Evolutionary conservation across 2,888 invertebrate genomes (phyloP).

Genomic region (Electrophaes corylata): DNA sequence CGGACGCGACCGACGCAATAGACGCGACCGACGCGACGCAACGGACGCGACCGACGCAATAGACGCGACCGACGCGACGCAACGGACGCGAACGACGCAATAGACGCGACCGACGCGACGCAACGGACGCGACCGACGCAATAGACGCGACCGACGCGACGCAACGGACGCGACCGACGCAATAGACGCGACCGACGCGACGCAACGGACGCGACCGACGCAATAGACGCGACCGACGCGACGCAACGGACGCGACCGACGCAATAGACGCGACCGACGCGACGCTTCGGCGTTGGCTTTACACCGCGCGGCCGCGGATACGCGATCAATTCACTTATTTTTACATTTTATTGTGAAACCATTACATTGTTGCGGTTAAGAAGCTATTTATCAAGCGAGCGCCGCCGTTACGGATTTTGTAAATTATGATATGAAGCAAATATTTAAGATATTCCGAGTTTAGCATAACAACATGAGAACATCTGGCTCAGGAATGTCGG

Average conservation of each 20-base stretch:
- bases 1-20: background rate
- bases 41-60: slow-evolving; percentile 34
- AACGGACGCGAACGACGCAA: background rate
- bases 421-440: slow-evolving; percentile 18
- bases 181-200: background rate
- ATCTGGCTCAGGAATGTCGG: slow-evolving; percentile 9
- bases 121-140: slow-evolving; percentile 32
- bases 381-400: slow-evolving; percentile 28
- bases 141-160: slow-evolving; percentile 25
- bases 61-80: slow-evolving; percentile 17
- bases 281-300: no score
- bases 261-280: background rate
- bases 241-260: background rate
- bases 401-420: slow-evolving; percentile 17
- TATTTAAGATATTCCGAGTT: slow-evolving; percentile 16
- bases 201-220: slow-evolving; percentile 30
- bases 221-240: slow-evolving; percentile 30
- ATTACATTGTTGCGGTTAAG: slow-evolving; percentile 35
- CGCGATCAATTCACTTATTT: slow-evolving; percentile 28
- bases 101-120: background rate
- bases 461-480: slow-evolving; percentile 7
- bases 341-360: slow-evolving; percentile 28
- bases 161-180: background rate
- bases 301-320: no score
- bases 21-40: background rate